Evolutionary conservation across 2,113 vertebrate species (phyloP).

Genomic region (Siphamia tubifer): DNA sequence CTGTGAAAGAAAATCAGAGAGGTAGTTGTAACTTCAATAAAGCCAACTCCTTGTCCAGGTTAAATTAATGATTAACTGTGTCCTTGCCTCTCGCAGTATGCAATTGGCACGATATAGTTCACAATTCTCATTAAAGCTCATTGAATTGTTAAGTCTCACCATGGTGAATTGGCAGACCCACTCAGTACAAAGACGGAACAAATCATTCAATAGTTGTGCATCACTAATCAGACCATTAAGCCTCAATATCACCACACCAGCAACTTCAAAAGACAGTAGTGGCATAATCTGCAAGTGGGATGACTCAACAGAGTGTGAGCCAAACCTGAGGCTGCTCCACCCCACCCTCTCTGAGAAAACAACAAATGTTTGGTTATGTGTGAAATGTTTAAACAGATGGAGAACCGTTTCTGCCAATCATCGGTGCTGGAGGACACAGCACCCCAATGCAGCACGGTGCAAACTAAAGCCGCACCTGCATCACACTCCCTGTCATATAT

Average conservation of each 20-base stretch:
- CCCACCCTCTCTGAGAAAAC: conserved; percentile 4
- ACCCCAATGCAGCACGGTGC: background rate
- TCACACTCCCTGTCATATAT: background rate
- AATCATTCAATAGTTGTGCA: conserved; percentile 19
- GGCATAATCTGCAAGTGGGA: background rate
- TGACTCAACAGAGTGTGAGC: conserved; percentile 13
- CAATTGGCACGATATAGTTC: conserved; percentile 23
- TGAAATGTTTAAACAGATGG: conserved; percentile 58
- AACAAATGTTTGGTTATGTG: conserved; percentile 42
- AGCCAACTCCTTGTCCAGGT: conserved; percentile 9
- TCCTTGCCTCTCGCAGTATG: background rate
- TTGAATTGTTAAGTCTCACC: conserved; percentile 14
- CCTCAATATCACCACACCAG: conserved; percentile 5
- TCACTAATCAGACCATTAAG: conserved; percentile 9
- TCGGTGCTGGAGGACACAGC: background rate
- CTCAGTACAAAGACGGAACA: conserved; percentile 11
- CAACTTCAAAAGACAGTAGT: background rate
- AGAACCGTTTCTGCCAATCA: conserved; percentile 4
- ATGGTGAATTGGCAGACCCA: background rate
- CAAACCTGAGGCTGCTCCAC: background rate
- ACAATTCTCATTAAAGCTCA: conserved; percentile 36
- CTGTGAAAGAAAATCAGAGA: conserved; percentile 2
- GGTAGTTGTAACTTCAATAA: background rate
- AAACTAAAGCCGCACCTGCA: background rate
- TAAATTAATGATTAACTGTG: conserved; percentile 27